Base-by-base conservation (phyloP, 2,888 invertebrate genomes). In the Tetramorium bicarinatum region DNA sequence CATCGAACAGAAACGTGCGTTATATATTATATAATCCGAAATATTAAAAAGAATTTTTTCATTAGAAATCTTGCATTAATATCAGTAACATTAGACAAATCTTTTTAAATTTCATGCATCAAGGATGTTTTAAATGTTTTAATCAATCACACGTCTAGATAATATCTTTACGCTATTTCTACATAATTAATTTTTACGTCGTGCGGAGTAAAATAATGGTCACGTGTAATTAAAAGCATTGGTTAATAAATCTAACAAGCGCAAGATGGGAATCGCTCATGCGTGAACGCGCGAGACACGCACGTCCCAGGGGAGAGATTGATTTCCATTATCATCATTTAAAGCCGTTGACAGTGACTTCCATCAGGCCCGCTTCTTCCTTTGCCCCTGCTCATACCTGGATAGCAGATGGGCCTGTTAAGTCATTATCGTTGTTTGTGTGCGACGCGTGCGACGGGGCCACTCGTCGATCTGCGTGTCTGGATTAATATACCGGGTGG, bases 341-440 rank as follows among this genome's bases (percentile, higher is more conserved):
- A 80, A 80, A 85, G 62, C 49, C 66, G 81, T 83, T 62, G 84
- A 76, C 85, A 80, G 66, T 52, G 82, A 83, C 85, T 87, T 85
- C 87, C 67, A 87, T 62, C 77, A 69, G 69, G n/a, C 83, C 80
- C 85, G 67, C 83, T 87, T 84, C 84, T 82, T 84, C 82, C 77
- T 76, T 83, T 64, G 56, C 80, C 83, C 84, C 77, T 59, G 61
- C 34, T 67, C 72, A 41, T 74, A 61, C 62, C 82, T 79, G 83
- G 13, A 6, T 29, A 41, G 85, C 90, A 90, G 92, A 91, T 91
- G 91, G 88, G 87, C 85, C 90, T 88, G 87, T 90, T 88, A 89
- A 92, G 89, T 92, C 90, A 92, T 92, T 92, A 92, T 89, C 87
- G 88, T 91, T 92, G 89, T 92, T 89, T 88, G 92, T 84, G 79